Base-by-base conservation (phyloP, 1,140 invertebrate genomes). In the Gryon sp. region DNA sequence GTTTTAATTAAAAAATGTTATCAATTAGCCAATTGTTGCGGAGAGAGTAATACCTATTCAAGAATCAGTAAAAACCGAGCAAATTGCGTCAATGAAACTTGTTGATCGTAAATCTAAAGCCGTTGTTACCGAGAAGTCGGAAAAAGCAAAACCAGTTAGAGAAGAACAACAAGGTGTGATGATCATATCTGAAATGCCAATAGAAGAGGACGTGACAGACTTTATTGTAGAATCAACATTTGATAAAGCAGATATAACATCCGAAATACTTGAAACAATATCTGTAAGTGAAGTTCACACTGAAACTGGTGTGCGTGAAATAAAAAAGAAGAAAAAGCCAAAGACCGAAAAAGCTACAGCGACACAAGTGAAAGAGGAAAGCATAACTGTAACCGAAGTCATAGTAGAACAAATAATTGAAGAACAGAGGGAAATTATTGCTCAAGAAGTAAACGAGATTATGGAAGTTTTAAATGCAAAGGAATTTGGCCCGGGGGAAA, bases 401-500 rank as follows among this genome's bases (percentile, higher is more conserved):
- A 87, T 83, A 8, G 81, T 91, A 2, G 87, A 91, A 57, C 83
- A 90, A 70, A 87, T 91, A 11, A 90, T 91, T 32, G 89, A 91
- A 69, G 89, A 91, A 79, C 86, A 91, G 12, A 90, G 90, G 70
- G 90, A 90, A 69, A 89, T 91, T 30, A 91, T 93, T 82, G 91
- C 91, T 12, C 90, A 91, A 30, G 94, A 95, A 87, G 92, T 96
- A 12, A 92, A 93, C 75, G 92, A 95, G 84, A 88, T 94, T 16
- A 90, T 96, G 65, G 91, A 95, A 79, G 88, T 92, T 0, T 90
- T 95, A 4, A 92, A 93, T 69, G 93, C 91, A 0, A 93, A 92
- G 78, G 93, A 95, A 79, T 96, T 96, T 86, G 94, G 94, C 0
- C 91, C 92, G 8, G 94, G 94, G 11, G 92, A 95, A 87, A 90